Base-by-base conservation (phyloP, 2,113 vertebrate species). In the Cephalopterus ornatus region DNA sequence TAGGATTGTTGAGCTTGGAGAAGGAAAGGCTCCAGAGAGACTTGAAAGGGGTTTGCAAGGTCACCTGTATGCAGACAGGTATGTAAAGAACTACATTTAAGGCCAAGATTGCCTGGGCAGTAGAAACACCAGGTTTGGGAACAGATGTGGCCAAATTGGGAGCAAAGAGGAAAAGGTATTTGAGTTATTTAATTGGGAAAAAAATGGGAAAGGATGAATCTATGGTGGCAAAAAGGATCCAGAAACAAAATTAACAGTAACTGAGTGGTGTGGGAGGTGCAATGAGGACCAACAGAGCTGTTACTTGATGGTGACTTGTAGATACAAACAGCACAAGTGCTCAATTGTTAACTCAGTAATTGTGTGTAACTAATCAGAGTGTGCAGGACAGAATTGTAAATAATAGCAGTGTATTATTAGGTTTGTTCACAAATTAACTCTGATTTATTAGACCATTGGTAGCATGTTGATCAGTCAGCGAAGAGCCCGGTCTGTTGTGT, bases 161-260 rank as follows among this genome's bases (percentile, higher is more conserved):
- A 85, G n/a, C 15, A 49, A 41, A 2, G 10, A 37, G 6, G 30
- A 35, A 27, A 63, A 59, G 37, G 5, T 19, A 4, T 33, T 84
- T 39, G 0, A 78, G 20, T 35, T 49, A 8, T 53, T 75, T 53
- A 30, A 30, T 19, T 35, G 11, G 20, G 2, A 0, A 3, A 13
- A 65, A 46, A 44, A 39, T 59, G 26, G 44, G 26, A 63, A 63
- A 63, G 44, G 27, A n/a, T 68, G 15, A 30, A 80, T 68, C 6
- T 27, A 3, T 0, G 0, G 4, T 8, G 19, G 30, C 7, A 71
- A 80, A 68, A 89, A 83, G 4, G 20, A 63, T 73, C 20, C 13
- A 61, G 59, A 47, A 58, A 73, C 6, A 77, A 72, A 67, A 28
- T 9, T 20, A 47, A 33, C 1, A 5, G n/a, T 33, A n/a, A 49